A percentile compares a stretch with the other conserved stretches of the same genome.
Evolutionary conservation across 2,797 vertebrate species (phyloP).

Genomic region (Rhinella marina): DNA sequence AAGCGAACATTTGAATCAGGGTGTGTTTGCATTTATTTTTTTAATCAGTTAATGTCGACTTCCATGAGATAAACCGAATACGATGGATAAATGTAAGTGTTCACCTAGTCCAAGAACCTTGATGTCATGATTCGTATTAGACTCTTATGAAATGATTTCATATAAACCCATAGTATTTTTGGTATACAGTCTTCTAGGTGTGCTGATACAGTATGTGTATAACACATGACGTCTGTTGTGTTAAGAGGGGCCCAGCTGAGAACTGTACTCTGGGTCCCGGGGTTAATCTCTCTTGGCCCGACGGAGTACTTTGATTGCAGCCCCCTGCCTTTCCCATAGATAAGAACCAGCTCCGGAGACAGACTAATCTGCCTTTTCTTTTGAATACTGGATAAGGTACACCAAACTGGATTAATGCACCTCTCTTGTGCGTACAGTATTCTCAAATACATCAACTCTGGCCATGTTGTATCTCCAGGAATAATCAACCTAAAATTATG

Average conservation of each 20-base stretch:
- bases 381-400: slow-evolving; percentile 53
- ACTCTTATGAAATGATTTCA: neutral
- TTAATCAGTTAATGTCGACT: neutral
- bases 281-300: slow-evolving; percentile 74
- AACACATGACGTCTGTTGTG: slow-evolving; percentile 61
- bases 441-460: slow-evolving; percentile 11
- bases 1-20: too few relatives aligned
- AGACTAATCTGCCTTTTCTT: slow-evolving; percentile 57
- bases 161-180: slow-evolving; percentile 2
- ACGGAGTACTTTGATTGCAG: slow-evolving; percentile 71
- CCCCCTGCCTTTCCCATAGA: slow-evolving; percentile 68
- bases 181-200: slow-evolving; percentile 14
- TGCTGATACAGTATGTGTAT: slow-evolving; percentile 7
- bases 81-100: neutral
- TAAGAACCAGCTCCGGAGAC: slow-evolving; percentile 63
- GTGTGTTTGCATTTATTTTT: too few relatives aligned
- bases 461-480: slow-evolving; percentile 9
- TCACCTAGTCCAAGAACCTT: neutral
- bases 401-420: slow-evolving; percentile 42
- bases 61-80: neutral
- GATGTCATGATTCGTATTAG: neutral
- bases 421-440: slow-evolving; percentile 8
- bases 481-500: slow-evolving; percentile 29
- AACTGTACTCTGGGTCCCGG: slow-evolving; percentile 69
- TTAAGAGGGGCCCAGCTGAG: slow-evolving; percentile 63